Base-by-base conservation (phyloP, 2,113 vertebrate species). In the Entomyzon cyanotis region DNA sequence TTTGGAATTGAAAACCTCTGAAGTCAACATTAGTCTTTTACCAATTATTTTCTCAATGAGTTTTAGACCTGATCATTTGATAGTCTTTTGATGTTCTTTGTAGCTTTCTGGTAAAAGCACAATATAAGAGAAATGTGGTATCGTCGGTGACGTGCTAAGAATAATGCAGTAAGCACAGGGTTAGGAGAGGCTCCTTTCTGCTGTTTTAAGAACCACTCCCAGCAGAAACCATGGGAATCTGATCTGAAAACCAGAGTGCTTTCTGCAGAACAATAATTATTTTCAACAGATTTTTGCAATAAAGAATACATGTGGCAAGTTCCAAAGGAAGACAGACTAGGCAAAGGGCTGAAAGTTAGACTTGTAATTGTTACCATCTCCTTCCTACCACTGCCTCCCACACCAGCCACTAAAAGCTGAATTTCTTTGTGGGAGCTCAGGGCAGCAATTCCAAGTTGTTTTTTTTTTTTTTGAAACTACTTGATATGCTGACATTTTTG, bases 161-260 rank as follows among this genome's bases (percentile, higher is more conserved):
- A 56, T 49, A 77, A n/a, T 35, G 42, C 64, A 89, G 39, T 18
- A 74, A 89, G 17, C 12, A n/a, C 9, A 63, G 52, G 46, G 42
- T 84, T 91, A 62, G 31, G 35, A 65, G 63, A 83, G 8, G 6
- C 19, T 94, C 18, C 28, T 59, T 87, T 87, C 64, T 42, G 22
- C 74, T 86, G 24, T 73, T 95, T 58, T 35, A 79, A 65, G 55
- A 88, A 39, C 39, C 11, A 7, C 59, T 95, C 31, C 18, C 64
- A 89, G 44, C 50, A 95, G 59, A 87, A 96, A 41, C n/a, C 37
- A 85, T 90, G 64, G 56, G 90, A 95, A 93, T 69, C 64, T 86
- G 83, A 77, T 70, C 64, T 42, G 31, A 60, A 47, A 65, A 44
- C 22, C 70, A 65, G 49, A 30, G 59, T 91, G 20, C 60, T 90